Conservation (phyloP, 2,113 vertebrate species). For the Toxostoma redivivum region DNA sequence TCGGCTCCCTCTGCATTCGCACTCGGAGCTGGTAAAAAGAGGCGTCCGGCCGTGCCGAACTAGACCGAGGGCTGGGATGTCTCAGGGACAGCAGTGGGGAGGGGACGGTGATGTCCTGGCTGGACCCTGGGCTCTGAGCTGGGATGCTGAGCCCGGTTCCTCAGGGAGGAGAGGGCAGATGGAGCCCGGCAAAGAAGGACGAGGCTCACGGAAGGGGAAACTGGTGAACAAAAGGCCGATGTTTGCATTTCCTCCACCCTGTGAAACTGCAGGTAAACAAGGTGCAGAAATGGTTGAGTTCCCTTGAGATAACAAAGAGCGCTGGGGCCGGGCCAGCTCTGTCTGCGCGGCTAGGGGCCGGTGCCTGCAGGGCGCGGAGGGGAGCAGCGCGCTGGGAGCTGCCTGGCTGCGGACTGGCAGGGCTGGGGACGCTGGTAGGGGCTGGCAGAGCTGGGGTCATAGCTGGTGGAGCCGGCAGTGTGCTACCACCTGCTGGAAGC, state of each 20-base stretch:
- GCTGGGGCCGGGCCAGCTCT: neutral
- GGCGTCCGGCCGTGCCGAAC: neutral
- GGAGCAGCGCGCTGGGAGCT: neutral
- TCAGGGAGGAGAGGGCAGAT: neutral
- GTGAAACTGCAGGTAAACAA: constrained; percentile 11
- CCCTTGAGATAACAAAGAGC: neutral
- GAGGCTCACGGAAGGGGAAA: neutral
- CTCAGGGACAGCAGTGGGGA: fast-evolving
- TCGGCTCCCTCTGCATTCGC: neutral
- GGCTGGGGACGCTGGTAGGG: neutral
- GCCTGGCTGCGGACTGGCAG: neutral
- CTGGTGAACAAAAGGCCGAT: constrained; percentile 21
- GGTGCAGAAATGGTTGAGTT: neutral
- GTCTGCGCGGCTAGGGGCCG: neutral
- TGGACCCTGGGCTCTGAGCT: neutral
- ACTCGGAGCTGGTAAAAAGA: neutral
- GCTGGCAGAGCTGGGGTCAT: neutral
- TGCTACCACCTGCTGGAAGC: constrained; percentile 51
- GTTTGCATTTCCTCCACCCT: constrained; percentile 36
- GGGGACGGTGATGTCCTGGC: fast-evolving
- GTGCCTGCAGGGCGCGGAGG: neutral
- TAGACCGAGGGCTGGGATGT: neutral
- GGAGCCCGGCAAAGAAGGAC: neutral
- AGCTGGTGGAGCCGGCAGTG: neutral
- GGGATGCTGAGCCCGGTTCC: neutral